Evolutionary conservation across 2,113 vertebrate species (phyloP), one percentile per base, ranked within the genome.

Genomic region (Limanda limanda): DNA sequence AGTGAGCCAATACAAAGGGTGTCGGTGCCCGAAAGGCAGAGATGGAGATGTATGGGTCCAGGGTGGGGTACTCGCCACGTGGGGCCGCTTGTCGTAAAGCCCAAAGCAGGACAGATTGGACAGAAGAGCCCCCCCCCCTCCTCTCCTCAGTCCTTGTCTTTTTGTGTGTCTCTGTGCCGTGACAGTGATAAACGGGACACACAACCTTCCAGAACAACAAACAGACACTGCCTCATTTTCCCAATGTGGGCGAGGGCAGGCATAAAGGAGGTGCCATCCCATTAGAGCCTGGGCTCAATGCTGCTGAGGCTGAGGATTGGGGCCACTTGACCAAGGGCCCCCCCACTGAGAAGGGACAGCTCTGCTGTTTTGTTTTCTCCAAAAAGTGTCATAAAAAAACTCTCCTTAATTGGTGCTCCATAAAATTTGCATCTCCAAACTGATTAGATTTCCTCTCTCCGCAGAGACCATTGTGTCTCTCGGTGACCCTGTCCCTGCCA

Each of bases 341-440:
- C 76, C 74, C 57, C 67, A 75, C 77, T 48, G 79, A 81, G 86
- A 77, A 62, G 71, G 73, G 59, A 70, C 83, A 57, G 77, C 78
- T 82, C 75, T 27, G 67, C 71, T 88, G 91, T 92, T 94, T 91
- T 92, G 86, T 93, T 91, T 92, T 91, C 88, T 79, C 18, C 6
- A 74, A 86, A 87, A 89, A 87, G 85, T 82, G 76, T 89, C 85
- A 93, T 93, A 93, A 94, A 94, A 64, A 91, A 90, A 88, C 87
- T 92, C 76, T 76, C 82, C 86, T 93, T 94, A 94, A 93, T 93
- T 93, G 92, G 87, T 89, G 87, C 86, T 90, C 92, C 86, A 91
- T 93, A 94, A 93, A 94, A 94, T 94, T 94, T 80, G 92, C 93
- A 94, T 94, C 83, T 91, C 89, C 90, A 94, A 90, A 84, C 92